Conservation (phyloP, 2,888 invertebrate species). For the Muschampia staudingeri region DNA sequence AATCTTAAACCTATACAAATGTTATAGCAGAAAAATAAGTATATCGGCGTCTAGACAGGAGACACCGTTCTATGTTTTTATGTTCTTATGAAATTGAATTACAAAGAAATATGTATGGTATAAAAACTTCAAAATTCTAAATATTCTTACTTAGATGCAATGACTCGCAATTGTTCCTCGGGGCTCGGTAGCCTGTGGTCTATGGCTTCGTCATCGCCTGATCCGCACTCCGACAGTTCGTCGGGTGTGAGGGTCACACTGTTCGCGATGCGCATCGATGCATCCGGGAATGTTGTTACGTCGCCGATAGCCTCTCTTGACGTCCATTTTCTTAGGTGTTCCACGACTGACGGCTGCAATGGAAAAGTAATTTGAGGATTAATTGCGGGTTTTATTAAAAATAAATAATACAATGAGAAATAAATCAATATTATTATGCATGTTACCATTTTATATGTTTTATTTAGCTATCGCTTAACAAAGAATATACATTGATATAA, state of each 20-base stretch:
- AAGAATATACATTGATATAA: not conserved
- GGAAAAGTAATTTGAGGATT: not conserved
- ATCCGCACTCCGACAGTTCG: conserved; percentile 90
- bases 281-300: conserved; percentile 95
- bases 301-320: conserved; percentile 96
- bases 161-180: conserved; percentile 96
- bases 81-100: too few species aligned
- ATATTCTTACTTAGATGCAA: conserved; percentile 94
- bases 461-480: too few species aligned
- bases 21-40: too few species aligned
- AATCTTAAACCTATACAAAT: too few species aligned
- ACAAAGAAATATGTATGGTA: not conserved
- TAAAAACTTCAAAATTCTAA: conserved; percentile 80
- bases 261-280: conserved; percentile 93
- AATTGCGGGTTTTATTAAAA: not conserved
- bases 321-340: conserved; percentile 96
- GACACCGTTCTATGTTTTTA: too few species aligned
- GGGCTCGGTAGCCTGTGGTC: conserved; percentile 97
- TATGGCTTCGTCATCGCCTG: conserved; percentile 93
- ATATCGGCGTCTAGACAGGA: too few species aligned
- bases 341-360: conserved; percentile 95
- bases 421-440: not conserved
- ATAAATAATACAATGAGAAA: not conserved
- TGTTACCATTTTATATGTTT: not conserved
- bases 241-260: conserved; percentile 88